These are phyloP conservation scores for Podarcis muralis DNA, from an alignment of 2,113 vertebrate species.

Conservation along the genomic window DNA sequence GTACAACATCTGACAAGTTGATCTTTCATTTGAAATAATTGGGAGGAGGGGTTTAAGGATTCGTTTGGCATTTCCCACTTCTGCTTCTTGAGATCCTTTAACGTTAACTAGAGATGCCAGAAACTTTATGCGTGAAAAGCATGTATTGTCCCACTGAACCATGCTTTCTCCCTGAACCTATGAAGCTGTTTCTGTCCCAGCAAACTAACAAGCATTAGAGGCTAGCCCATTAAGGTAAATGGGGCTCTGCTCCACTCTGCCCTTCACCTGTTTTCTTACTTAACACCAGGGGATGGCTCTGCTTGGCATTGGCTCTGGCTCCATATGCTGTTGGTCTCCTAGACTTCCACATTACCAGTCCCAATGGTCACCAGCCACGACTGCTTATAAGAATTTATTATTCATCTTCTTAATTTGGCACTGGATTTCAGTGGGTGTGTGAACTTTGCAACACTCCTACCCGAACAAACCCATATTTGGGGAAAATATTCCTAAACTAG, in stretches of 20 bases:
- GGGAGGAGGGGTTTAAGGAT: background rate
- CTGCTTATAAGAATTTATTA: too few relatives aligned
- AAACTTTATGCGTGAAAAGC: background rate
- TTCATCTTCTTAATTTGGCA: background rate
- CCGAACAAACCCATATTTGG: background rate
- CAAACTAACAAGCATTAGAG: background rate
- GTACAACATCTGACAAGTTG: background rate
- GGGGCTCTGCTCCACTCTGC: too few relatives aligned
- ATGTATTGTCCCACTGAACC: background rate
- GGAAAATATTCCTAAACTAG: background rate
- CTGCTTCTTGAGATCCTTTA: background rate
- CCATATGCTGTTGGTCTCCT: too few relatives aligned
- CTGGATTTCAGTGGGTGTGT: background rate
- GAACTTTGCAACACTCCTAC: background rate
- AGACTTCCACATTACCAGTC: too few relatives aligned
- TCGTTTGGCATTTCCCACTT: background rate
- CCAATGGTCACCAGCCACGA: too few relatives aligned
- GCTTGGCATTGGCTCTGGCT: too few relatives aligned
- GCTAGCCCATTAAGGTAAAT: too few relatives aligned
- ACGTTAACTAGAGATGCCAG: too few relatives aligned
- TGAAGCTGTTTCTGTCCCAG: background rate
- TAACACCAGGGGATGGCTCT: too few relatives aligned
- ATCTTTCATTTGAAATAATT: background rate
- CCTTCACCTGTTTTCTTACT: too few relatives aligned
- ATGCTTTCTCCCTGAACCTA: background rate